Conservation (phyloP, 1,140 invertebrate species). For the Drosophila sturtevanti region DNA sequence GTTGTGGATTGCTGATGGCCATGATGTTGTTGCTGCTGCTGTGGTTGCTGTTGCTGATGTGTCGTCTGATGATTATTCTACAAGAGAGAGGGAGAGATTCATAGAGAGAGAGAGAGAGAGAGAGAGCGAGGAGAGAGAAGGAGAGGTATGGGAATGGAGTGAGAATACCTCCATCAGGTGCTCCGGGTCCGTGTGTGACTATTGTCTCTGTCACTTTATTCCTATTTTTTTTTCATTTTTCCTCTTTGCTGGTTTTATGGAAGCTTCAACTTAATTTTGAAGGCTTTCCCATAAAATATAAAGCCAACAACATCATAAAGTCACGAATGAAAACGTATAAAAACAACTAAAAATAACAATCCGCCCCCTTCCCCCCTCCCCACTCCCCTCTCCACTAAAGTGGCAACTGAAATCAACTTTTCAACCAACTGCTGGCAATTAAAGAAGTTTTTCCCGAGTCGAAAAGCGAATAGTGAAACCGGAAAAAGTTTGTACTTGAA, state of each 20-base stretch:
- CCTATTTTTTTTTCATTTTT: too few relatives aligned
- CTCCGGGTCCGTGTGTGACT: conserved; percentile 46
- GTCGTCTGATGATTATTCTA: conserved; percentile 75
- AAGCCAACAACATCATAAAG: conserved; percentile 40
- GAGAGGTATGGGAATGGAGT: conserved; percentile 64
- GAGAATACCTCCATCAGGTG: conserved; percentile 71
- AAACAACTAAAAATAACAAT: conserved; percentile 27
- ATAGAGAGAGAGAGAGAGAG: conserved; percentile 28
- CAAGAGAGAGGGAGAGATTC: too few relatives aligned
- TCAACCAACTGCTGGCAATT: conserved; percentile 66
- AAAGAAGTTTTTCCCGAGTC: conserved; percentile 53
- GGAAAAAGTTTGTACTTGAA: conserved; percentile 33
- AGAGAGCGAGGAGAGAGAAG: conserved; percentile 3
- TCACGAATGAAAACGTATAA: conserved; percentile 34
- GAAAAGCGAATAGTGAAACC: conserved; percentile 23
- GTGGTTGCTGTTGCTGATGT: conserved; percentile 63
- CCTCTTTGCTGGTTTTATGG: not conserved
- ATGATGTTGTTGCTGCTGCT: conserved; percentile 52
- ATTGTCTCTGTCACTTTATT: not conserved
- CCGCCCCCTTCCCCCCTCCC: conserved; percentile 30
- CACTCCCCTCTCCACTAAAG: conserved; percentile 34
- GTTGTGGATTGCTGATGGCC: conserved; percentile 28
- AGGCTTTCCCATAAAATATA: not conserved
- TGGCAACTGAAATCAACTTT: conserved; percentile 51
- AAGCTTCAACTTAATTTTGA: conserved; percentile 1